Evolutionary conservation across 1,140 invertebrate genomes (phyloP).

Genomic region (Drosophila athabasca): DNA sequence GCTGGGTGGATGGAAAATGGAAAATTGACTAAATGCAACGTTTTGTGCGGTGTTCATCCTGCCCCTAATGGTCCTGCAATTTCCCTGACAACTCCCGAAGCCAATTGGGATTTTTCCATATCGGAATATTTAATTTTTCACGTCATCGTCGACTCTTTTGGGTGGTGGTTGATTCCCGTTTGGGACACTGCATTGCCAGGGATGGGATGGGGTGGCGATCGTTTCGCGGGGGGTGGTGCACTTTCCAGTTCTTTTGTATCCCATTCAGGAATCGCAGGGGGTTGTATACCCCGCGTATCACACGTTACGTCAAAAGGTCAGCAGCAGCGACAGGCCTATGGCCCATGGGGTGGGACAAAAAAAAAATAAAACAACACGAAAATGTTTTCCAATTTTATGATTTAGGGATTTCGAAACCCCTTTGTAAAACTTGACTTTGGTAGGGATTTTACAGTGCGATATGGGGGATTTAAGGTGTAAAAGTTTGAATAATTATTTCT

Average conservation of each 20-base stretch:
- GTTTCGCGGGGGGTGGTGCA: slow-evolving; percentile 44
- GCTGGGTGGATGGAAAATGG: slow-evolving; percentile 65
- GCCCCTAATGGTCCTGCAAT: slow-evolving; percentile 57
- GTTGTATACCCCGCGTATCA: slow-evolving; percentile 16
- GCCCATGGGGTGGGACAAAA: slow-evolving; percentile 20
- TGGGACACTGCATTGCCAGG: slow-evolving; percentile 52
- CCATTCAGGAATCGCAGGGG: slow-evolving; percentile 34
- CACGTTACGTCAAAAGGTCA: slow-evolving; percentile 40
- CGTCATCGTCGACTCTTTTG: slow-evolving; percentile 15
- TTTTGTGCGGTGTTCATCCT: slow-evolving; percentile 45
- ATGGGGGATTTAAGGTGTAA: too few relatives aligned
- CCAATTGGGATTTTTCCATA: slow-evolving; percentile 65
- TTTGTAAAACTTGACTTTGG: background rate
- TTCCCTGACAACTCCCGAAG: slow-evolving; percentile 42
- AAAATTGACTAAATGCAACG: slow-evolving; percentile 78
- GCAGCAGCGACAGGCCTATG: background rate
- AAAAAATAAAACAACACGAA: slow-evolving; percentile 1
- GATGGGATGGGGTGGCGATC: slow-evolving; percentile 44
- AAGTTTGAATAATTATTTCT: too few relatives aligned
- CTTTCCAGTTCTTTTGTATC: slow-evolving; percentile 22
- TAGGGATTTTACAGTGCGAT: too few relatives aligned
- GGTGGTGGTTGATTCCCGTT: slow-evolving; percentile 64
- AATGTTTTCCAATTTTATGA: background rate
- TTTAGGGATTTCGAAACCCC: background rate
- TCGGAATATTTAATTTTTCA: slow-evolving; percentile 44